phyloP scores from a whole-genome alignment of 2,113 vertebrate species.

The Misgurnus mizolepis region DNA sequence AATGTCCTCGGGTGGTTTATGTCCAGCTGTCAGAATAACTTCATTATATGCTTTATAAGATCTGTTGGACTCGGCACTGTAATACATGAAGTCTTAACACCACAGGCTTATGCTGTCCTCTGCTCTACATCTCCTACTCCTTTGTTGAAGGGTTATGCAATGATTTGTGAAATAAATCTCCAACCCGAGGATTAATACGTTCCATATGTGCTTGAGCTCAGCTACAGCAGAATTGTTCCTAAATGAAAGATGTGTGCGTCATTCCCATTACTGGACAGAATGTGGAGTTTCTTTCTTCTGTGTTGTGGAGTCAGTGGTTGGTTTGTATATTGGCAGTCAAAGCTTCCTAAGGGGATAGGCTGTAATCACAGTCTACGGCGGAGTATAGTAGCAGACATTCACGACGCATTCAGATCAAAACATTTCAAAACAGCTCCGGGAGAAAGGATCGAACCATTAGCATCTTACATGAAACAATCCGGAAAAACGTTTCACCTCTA shows the following conservation, averaged over 20 bases:
- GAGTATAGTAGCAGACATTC: background rate
- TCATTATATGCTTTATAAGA: background rate
- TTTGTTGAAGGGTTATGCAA: slow-evolving; percentile 20
- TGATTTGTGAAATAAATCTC: slow-evolving; percentile 40
- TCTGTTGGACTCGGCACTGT: background rate
- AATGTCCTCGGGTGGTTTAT: slow-evolving; percentile 5
- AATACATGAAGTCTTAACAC: background rate
- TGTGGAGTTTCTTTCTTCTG: slow-evolving; percentile 37
- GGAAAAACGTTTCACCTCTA: background rate
- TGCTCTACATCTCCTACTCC: background rate
- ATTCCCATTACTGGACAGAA: slow-evolving; percentile 44
- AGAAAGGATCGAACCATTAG: slow-evolving; percentile 3
- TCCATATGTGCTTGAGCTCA: slow-evolving; percentile 50
- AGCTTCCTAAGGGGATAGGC: slow-evolving; percentile 18
- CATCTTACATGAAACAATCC: background rate
- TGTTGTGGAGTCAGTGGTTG: slow-evolving; percentile 49
- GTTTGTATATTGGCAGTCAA: slow-evolving; percentile 11
- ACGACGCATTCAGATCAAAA: slow-evolving; percentile 23
- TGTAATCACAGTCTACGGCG: slow-evolving; percentile 16
- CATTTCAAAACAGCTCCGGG: slow-evolving; percentile 44
- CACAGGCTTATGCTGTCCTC: background rate
- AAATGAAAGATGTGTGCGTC: slow-evolving; percentile 53
- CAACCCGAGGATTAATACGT: slow-evolving; percentile 44
- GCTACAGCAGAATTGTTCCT: slow-evolving; percentile 53
- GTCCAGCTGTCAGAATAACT: slow-evolving; percentile 24